Evolutionary conservation across 2,888 invertebrate species (phyloP).

Genomic region (Penaeus monodon): DNA sequence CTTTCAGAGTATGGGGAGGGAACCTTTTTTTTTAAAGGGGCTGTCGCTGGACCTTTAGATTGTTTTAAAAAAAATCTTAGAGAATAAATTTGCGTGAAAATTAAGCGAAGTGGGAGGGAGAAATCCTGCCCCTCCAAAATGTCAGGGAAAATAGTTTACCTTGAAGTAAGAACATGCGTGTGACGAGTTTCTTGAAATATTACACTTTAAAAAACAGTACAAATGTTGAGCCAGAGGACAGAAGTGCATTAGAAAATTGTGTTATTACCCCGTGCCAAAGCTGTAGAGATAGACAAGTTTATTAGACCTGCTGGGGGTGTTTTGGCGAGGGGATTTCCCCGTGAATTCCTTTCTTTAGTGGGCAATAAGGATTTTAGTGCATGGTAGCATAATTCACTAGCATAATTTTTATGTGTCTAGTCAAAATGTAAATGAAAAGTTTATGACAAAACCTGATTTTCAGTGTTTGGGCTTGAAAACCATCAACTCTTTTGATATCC

Average conservation of each 20-base stretch:
- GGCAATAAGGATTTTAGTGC: conserved; percentile 31
- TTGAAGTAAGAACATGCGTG: no score
- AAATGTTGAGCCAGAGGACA: conserved; percentile 22
- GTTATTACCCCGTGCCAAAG: conserved; percentile 33
- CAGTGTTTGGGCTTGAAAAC: conserved; percentile 22
- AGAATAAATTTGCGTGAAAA: no score
- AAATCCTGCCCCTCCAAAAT: no score
- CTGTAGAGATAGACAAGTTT: conserved; percentile 28
- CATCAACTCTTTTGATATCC: conserved; percentile 10
- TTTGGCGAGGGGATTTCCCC: conserved; percentile 5
- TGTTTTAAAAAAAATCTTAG: no score
- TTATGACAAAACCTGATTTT: conserved; percentile 3
- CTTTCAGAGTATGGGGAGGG: no score
- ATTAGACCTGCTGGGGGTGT: not conserved
- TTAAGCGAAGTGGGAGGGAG: no score
- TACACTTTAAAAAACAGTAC: conserved; percentile 26
- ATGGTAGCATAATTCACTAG: conserved; percentile 28
- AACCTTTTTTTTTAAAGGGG: no score
- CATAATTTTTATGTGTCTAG: conserved; percentile 36
- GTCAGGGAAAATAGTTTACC: no score
- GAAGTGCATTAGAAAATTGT: not conserved
- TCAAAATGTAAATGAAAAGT: conserved; percentile 22
- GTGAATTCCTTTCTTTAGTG: not conserved
- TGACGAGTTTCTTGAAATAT: conserved; percentile 3
- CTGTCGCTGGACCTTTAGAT: no score